A percentile compares a stretch with the other conserved stretches of the same genome.
These are phyloP conservation scores for Solea senegalensis DNA, from an alignment of 2,113 vertebrate species.

Conservation along the genomic window DNA sequence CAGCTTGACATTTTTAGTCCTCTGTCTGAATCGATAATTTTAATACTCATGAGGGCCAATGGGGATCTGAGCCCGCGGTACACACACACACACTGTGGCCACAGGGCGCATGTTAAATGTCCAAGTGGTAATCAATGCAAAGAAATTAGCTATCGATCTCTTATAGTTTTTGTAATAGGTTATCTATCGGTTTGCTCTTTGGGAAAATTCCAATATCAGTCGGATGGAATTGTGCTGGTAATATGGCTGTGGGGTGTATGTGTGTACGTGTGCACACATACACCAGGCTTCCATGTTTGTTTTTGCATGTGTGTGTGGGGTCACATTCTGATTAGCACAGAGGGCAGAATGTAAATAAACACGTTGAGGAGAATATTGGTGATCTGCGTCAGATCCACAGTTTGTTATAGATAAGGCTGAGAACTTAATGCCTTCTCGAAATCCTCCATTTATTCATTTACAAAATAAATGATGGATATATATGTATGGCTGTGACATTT, in stretches of 20 bases:
- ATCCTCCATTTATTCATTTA: neutral
- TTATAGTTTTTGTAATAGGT: slow-evolving; percentile 94
- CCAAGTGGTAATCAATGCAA: slow-evolving; percentile 94
- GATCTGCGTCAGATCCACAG: slow-evolving; percentile 53
- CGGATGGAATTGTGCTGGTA: slow-evolving; percentile 87
- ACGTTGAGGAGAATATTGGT: slow-evolving; percentile 71
- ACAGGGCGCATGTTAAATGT: slow-evolving; percentile 90
- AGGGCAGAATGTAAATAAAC: slow-evolving; percentile 83
- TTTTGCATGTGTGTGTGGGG: slow-evolving; percentile 54
- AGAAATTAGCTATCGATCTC: slow-evolving; percentile 97
- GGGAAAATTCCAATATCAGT: slow-evolving; percentile 89
- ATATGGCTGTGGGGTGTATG: slow-evolving; percentile 64
- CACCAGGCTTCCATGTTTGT: slow-evolving; percentile 20
- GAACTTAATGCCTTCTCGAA: slow-evolving; percentile 24
- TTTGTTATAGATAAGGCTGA: slow-evolving; percentile 54
- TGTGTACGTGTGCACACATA: slow-evolving; percentile 34
- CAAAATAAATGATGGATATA: neutral
- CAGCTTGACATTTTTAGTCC: slow-evolving; percentile 91
- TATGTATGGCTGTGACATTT: neutral
- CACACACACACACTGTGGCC: slow-evolving; percentile 84
- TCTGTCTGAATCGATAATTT: slow-evolving; percentile 86
- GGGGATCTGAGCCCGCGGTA: slow-evolving; percentile 82
- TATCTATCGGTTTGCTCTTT: slow-evolving; percentile 98
- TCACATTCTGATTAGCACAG: slow-evolving; percentile 88
- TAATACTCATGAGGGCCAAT: slow-evolving; percentile 87